Evolutionary conservation across 2,888 invertebrate genomes (phyloP), one percentile per base, ranked within the genome.

Genomic region (Crematogaster levior): DNA sequence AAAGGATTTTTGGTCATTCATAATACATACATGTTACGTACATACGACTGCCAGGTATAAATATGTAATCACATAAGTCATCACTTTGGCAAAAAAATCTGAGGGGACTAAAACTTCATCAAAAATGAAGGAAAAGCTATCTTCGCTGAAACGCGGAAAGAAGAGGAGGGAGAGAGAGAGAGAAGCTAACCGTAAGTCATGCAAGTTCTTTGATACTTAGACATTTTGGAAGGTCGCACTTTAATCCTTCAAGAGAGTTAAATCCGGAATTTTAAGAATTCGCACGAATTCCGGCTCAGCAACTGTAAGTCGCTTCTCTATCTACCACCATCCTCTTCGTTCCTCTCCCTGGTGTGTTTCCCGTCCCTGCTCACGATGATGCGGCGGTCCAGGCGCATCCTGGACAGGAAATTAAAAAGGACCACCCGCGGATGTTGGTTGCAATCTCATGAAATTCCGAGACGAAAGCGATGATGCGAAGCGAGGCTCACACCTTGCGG

Each of bases 401-500:
- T 79, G 77, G 56, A 79, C 77, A 79, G 77, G 77, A 79, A 79
- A 79, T 79, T 79, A 79, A 79, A 79, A 79, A 79, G 77, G 77
- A 79, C 77, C 77, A 79, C 68, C 68, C 56, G 77, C 68, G 77
- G 77, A 79, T 68, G 77, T 56, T 37, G 65, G 65, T 60, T n/a
- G 77, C 77, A 79, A 79, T 79, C 68, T 68, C 77, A 56, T 68
- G 37, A 79, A 79, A 79, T 79, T 79, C 56, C 56, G 68, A 68
- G 53, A 30, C 66, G 53, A 43, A 56, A 34, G 56, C 77, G 77
- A 68, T 79, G 77, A 68, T 43, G 77, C 56, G 74, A 18, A 18
- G 37, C 60, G 68, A 66, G 43, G 56, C 53, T 66, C 30, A 43
- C 21, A 68, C 56, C 56, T 66, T 77, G 77, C 56, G 43, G 53